A percentile compares a stretch with the other conserved stretches of the same genome.
Conservation (phyloP, 1,140 invertebrate genomes). For the Mylabris phalerata region DNA sequence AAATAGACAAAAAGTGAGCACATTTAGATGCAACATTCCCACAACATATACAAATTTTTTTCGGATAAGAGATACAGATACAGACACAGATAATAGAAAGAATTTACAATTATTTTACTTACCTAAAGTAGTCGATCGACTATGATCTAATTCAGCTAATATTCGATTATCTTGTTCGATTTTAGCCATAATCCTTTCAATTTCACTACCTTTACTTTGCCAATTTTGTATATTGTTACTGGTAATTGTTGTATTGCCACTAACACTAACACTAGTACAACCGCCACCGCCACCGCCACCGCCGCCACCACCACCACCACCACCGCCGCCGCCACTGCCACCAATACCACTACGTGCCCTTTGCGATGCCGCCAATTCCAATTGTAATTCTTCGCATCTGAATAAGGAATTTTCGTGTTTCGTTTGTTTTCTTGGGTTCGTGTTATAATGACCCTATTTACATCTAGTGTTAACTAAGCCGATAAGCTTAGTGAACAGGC, state of each 20-base stretch:
- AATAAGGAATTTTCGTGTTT: background rate
- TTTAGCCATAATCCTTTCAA: constrained; percentile 90
- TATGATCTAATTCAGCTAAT: constrained; percentile 82
- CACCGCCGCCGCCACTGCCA: constrained; percentile 27
- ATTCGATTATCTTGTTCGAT: constrained; percentile 84
- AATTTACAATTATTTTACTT: constrained; percentile 20
- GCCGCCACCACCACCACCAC: constrained; percentile 26
- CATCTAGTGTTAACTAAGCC: no score
- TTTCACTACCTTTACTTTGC: constrained; percentile 64
- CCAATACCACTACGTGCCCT: constrained; percentile 23
- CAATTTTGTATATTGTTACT: constrained; percentile 47
- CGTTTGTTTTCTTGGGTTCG: background rate
- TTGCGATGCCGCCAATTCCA: constrained; percentile 69
- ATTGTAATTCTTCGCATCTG: constrained; percentile 76
- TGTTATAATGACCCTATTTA: no score
- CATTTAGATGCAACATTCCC: no score
- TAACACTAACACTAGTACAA: constrained; percentile 16
- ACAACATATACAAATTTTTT: no score
- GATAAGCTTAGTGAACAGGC: no score
- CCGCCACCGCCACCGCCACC: constrained; percentile 23
- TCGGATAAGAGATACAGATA: background rate
- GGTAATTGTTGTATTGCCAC: constrained; percentile 21
- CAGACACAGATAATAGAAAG: background rate
- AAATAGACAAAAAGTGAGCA: no score
- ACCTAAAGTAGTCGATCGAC: constrained; percentile 50